Conservation (phyloP, 2,113 vertebrate species). For the Turdus rufiventris region DNA sequence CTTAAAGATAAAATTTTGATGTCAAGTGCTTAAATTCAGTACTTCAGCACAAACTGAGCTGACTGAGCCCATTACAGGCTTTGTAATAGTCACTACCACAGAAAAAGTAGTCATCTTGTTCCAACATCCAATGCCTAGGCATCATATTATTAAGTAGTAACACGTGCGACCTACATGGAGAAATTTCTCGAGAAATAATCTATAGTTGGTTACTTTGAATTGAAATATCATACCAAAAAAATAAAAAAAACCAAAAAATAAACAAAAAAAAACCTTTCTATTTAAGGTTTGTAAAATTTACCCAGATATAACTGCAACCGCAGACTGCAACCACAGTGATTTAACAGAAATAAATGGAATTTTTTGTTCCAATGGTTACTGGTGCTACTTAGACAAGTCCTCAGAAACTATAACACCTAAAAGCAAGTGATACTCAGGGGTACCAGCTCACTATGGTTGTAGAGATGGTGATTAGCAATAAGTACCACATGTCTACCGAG, state of each 20-base stretch:
- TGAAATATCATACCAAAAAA: not conserved
- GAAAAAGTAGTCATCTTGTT: not conserved
- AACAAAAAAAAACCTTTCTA: not conserved
- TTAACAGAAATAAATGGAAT: not conserved
- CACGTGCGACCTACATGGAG: not conserved
- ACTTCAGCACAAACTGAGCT: not conserved
- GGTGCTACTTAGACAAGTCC: not conserved
- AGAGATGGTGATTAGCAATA: not conserved
- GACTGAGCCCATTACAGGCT: not conserved
- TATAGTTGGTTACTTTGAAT: not conserved
- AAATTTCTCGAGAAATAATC: not conserved
- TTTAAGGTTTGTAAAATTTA: not conserved
- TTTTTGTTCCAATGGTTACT: not conserved
- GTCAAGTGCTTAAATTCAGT: not conserved
- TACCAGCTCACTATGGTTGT: not conserved
- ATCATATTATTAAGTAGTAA: not conserved
- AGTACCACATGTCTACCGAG: not conserved
- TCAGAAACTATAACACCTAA: not conserved
- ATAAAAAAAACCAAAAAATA: too few species aligned
- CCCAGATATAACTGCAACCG: not conserved
- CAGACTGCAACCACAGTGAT: not conserved
- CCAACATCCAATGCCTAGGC: not conserved
- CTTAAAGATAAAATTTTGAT: not conserved
- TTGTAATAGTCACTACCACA: not conserved
- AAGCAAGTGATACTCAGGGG: rapidly evolving